Evolutionary conservation across 2,888 invertebrate genomes (phyloP), one percentile per base, ranked within the genome.

Genomic region (Drosophila meridiana): DNA sequence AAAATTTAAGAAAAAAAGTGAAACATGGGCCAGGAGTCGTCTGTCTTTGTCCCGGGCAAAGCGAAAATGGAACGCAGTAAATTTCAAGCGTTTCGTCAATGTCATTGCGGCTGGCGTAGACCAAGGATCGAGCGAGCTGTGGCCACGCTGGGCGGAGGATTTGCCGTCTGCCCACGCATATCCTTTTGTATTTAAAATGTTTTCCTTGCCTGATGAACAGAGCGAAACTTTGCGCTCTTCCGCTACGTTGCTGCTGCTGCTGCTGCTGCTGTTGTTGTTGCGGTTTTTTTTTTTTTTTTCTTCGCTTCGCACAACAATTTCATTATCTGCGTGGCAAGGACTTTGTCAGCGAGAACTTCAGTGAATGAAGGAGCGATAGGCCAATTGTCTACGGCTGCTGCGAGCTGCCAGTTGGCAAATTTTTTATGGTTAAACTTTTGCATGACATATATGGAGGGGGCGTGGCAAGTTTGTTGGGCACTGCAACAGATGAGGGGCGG

Each of bases 181-280:
- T 87, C 89, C 87, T 87, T 89, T 89, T 90, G 87, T 87, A 90
- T 90, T 90, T 87, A 87, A 87, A 87, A 86, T 89, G 81, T 83
- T 80, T 82, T 88, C 90, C 72, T 78, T 70, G 85, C 68, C 64
- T 83, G 86, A 84, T 83, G 89, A 88, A 80, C 80, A 84, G 55
- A 57, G 71, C 69, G 65, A 70, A 76, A 76, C 67, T 79, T 82
- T 69, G 71, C 55, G 55, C 55, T 55, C 45, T 55, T 70, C 43
- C 30, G 52, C 50, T n/a, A 50, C 47, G 48, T 30, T 56, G 36
- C 38, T 50, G 56, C 11, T 20, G n/a, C 34, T 60, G 52, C 47
- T 61, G 20, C 20, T 30, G 20, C 47, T 61, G 26, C 20, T 20
- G 6, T 42, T 60, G 48, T 47, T 58, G 13, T 8, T 30, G 8